Conservation (phyloP, 2,888 invertebrate species). For the Ennomos quercinarius region DNA sequence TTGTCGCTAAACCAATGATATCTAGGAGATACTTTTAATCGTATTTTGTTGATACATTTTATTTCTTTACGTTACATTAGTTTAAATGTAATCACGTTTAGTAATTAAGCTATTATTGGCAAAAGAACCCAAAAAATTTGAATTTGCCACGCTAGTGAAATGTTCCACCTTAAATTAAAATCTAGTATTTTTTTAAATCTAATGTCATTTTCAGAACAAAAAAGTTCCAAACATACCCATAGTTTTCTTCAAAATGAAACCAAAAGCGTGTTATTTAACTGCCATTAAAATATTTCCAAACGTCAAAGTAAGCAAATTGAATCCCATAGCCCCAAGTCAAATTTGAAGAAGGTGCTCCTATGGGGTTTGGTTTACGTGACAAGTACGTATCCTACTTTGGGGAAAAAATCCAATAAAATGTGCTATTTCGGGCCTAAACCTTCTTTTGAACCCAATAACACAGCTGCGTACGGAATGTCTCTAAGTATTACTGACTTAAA, state of each 20-base stretch:
- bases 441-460: conserved; percentile 15
- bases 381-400: conserved; percentile 29
- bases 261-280: conserved; percentile 13
- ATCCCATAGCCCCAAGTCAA: conserved; percentile 33
- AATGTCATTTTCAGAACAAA: no score
- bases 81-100: no score
- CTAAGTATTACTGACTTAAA: neutral
- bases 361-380: conserved; percentile 29
- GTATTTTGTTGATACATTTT: no score
- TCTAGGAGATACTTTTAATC: no score
- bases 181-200: no score
- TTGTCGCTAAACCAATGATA: no score
- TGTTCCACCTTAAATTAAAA: no score
- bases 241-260: conserved; percentile 2
- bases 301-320: conserved; percentile 31
- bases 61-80: no score
- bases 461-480: conserved; percentile 5
- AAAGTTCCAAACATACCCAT: no score
- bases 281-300: conserved; percentile 23
- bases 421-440: conserved; percentile 23
- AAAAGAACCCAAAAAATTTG: no score
- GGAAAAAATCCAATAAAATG: conserved; percentile 28
- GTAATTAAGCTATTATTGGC: no score
- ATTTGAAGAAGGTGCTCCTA: conserved; percentile 30
- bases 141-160: no score